Conservation (phyloP, 1,140 invertebrate species). For the Neodiprion fabricii region DNA sequence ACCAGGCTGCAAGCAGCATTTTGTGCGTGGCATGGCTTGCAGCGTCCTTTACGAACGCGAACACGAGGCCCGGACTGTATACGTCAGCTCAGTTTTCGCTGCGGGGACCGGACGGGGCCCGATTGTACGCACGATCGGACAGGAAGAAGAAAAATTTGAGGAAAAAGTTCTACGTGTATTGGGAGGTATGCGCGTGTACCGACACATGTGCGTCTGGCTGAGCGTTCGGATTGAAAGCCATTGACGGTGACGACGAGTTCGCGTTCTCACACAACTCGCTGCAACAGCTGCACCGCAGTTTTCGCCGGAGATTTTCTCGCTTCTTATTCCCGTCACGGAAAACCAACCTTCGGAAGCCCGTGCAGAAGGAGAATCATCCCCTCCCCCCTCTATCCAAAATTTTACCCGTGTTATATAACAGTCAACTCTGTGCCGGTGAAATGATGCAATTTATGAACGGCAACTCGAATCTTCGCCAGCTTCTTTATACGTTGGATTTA, state of each 20-base stretch:
- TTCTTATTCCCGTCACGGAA: too few species aligned
- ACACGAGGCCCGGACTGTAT: background rate
- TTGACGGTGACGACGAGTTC: background rate
- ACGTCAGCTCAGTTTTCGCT: background rate
- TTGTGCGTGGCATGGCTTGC: background rate
- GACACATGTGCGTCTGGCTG: too few species aligned
- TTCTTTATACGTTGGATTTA: too few species aligned
- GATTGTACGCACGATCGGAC: background rate
- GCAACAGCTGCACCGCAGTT: background rate
- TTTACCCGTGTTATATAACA: too few species aligned
- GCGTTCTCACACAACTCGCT: background rate
- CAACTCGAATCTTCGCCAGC: too few species aligned
- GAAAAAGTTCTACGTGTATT: background rate
- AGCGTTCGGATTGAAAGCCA: background rate
- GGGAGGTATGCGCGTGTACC: too few species aligned
- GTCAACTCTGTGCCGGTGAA: too few species aligned
- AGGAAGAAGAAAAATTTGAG: conserved; percentile 6
- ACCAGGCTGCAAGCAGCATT: background rate
- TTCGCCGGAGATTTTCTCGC: too few species aligned
- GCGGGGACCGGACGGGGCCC: conserved; percentile 2
- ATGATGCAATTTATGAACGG: too few species aligned
- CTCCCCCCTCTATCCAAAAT: too few species aligned
- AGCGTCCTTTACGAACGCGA: background rate
- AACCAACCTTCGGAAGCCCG: too few species aligned
- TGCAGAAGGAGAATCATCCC: too few species aligned